Evolutionary conservation across 2,113 vertebrate genomes (phyloP), one percentile per base, ranked within the genome.

Genomic region (Bostrychus sinensis): DNA sequence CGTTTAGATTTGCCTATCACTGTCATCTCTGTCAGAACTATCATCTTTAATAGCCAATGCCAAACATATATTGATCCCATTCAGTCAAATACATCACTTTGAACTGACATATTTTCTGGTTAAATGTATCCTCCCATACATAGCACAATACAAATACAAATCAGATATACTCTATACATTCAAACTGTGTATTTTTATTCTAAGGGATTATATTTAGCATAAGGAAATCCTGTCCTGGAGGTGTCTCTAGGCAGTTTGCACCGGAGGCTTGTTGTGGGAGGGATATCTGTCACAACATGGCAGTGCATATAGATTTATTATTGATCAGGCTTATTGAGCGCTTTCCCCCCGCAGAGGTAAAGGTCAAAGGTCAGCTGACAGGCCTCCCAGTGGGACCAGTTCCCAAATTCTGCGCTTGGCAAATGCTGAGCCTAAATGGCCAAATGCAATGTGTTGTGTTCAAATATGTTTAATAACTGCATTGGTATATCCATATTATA

Each of bases 331-430:
- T 23, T 71, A 84, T 84, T 80, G 84, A 83, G 71, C 50, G 57
- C 69, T 63, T 50, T 72, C 73, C 58, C 69, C 53, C 14, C 36
- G 67, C 39, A 50, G 69, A 16, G 53, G 8, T 30, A 46, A 41
- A 14, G 84, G 78, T 78, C 59, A 86, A 65, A 83, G 75, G 78
- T 77, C 78, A 84, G 54, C 64, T 75, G 72, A 80, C 76, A 75
- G 67, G 61, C 65, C 1, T 64, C 72, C 64, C 70, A 37, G 12
- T 28, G 73, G 41, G 57, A 20, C 61, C 10, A 5, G 50, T 61
- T 64, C 64, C 67, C 70, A 11, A 57, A 76, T 70, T 25, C 1
- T 22, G 32, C 58, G 58, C 37, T 16, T 57, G 20, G 34, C 14
- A 66, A 7, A 36, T 38, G 38, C 36, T 34, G 14, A 30, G n/a